Conservation (phyloP, 2,797 vertebrate species). For the Echeneis naucrates region DNA sequence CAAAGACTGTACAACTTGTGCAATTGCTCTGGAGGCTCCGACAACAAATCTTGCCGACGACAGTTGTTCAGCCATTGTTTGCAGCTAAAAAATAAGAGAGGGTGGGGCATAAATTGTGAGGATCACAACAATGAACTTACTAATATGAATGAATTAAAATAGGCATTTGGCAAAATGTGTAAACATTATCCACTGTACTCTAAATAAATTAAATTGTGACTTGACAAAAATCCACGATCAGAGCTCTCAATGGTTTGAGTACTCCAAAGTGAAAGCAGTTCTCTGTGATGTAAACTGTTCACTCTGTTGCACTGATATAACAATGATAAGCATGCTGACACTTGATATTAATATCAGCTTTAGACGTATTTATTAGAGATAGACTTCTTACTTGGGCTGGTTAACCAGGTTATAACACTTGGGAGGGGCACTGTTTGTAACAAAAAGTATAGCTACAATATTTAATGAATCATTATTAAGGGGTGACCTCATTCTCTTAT, state of each 20-base stretch:
- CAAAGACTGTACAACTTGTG: slow-evolving; percentile 94
- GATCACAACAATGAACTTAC: neutral
- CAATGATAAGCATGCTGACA: neutral
- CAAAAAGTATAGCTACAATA: neutral
- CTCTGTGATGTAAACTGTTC: neutral
- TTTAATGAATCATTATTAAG: neutral
- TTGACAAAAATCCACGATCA: neutral
- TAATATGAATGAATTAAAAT: neutral
- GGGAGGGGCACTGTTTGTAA: neutral
- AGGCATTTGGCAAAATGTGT: neutral
- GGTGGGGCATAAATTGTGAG: neutral
- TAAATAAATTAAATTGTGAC: neutral
- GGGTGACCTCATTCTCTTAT: neutral
- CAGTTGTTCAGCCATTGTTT: slow-evolving; percentile 87
- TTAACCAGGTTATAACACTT: neutral
- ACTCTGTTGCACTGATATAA: neutral
- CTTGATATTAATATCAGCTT: neutral
- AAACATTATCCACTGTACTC: neutral
- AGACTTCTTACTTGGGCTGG: no score
- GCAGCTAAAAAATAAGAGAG: slow-evolving; percentile 64
- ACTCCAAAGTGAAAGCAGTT: neutral
- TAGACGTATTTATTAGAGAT: no score
- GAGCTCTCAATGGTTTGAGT: neutral
- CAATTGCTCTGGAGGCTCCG: slow-evolving; percentile 92
- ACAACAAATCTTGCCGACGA: slow-evolving; percentile 91